Evolutionary conservation across 1,140 invertebrate species (phyloP).

Genomic region (Lasioglossum albipes): DNA sequence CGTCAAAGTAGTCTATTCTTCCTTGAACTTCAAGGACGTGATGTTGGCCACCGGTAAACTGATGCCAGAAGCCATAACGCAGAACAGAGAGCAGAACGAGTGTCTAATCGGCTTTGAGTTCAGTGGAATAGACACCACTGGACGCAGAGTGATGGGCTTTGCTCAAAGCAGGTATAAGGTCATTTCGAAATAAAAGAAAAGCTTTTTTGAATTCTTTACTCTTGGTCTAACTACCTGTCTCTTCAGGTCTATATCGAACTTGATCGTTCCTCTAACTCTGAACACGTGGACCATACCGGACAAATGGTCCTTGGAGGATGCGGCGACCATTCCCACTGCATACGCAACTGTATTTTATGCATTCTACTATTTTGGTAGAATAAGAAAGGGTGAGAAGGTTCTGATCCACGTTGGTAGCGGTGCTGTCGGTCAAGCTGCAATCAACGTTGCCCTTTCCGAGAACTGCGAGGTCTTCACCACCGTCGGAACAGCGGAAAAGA

Average conservation of each 20-base stretch:
- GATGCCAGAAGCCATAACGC: conserved; percentile 82
- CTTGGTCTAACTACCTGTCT: not conserved
- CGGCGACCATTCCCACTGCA: conserved; percentile 92
- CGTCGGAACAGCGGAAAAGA: too few relatives aligned
- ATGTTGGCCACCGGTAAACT: conserved; percentile 89
- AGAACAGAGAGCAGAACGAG: conserved; percentile 82
- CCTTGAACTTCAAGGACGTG: too few relatives aligned
- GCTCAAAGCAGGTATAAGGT: conserved; percentile 63
- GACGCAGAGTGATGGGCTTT: conserved; percentile 88
- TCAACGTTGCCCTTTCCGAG: conserved; percentile 85
- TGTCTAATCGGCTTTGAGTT: conserved; percentile 88
- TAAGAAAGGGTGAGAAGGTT: conserved; percentile 84
- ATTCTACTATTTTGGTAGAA: conserved; percentile 81
- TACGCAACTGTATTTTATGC: conserved; percentile 93
- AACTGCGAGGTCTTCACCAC: too few relatives aligned
- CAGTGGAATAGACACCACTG: conserved; percentile 81
- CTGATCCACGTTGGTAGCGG: conserved; percentile 89
- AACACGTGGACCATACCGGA: conserved; percentile 90
- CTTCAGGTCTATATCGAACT: conserved; percentile 82
- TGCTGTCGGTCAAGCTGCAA: conserved; percentile 90
- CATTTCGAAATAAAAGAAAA: not conserved
- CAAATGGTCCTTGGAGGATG: conserved; percentile 91
- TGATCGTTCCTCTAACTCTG: conserved; percentile 81
- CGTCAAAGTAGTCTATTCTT: conserved; percentile 82
- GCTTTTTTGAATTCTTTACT: not conserved